Evolutionary conservation across 2,888 invertebrate genomes (phyloP), one percentile per base, ranked within the genome.

Genomic region (Nymphalis urticae): DNA sequence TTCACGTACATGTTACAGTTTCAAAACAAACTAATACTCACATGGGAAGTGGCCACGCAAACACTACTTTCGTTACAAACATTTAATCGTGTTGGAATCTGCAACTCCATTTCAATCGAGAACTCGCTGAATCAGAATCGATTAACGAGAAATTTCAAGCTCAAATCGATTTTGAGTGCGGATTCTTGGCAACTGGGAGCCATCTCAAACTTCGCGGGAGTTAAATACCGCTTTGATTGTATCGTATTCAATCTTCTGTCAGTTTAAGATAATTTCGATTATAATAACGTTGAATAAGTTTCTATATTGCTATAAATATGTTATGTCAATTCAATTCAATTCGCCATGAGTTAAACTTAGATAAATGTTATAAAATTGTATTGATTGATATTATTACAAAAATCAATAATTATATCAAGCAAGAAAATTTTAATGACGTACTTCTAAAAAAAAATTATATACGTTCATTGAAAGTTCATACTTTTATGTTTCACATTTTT

Each of bases 61-160:
- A 77, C 73, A 77, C 68, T 70, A 75, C 72, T 77, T 74, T 72
- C 72, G 73, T 74, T 72, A 74, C 76, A 72, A 74, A 76, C 74
- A 72, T 77, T 78, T 72, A 78, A 77, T 76, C 75, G 72, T 66
- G 71, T 75, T 79, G 76, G 79, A 80, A 82, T 82, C 79, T 80
- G 81, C 80, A 79, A 83, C 79, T 81, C 80, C 80, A 80, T 77
- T 81, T 80, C 80, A 81, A 82, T 84, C 77, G 82, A 81, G 81
- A 82, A 79, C 80, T 79, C 75, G 82, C 81, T 83, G 81, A 86
- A 83, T 86, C 82, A 80, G 84, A 87, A 84, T 85, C 85, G 86
- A 87, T 86, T 87, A 85, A 83, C 81, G 81, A 80, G 80, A 79
- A 80, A 84, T 82, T 84, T 82, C 81, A 75, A 82, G 81, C 83